phyloP scores from a whole-genome alignment of 2,888 invertebrate species.

The Drosophila neonasuta region DNA sequence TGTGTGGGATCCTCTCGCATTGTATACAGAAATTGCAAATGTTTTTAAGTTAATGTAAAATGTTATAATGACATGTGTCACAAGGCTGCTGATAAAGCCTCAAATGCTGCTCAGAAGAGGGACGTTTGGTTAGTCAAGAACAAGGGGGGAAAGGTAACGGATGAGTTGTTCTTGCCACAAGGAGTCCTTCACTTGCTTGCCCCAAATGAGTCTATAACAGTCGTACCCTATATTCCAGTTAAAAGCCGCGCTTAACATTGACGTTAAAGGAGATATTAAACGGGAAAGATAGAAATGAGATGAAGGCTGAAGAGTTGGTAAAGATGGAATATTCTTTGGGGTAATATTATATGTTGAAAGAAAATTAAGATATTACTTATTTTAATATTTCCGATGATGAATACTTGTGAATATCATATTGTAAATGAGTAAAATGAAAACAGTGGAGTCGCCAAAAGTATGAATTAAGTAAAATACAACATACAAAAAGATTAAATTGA shows the following conservation, averaged over 20 bases:
- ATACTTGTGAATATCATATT: too few species aligned
- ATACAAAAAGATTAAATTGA: too few species aligned
- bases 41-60: constrained; percentile 77
- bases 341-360: too few species aligned
- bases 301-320: background rate
- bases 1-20: constrained; percentile 36
- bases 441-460: background rate
- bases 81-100: constrained; percentile 43
- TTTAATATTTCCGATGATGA: too few species aligned
- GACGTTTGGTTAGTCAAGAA: background rate
- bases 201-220: constrained; percentile 31
- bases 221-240: background rate
- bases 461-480: background rate
- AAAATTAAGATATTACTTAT: too few species aligned
- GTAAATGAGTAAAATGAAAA: background rate
- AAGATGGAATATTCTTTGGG: background rate
- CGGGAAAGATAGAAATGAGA: background rate
- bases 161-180: constrained; percentile 12
- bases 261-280: background rate
- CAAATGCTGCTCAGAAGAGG: constrained; percentile 6
- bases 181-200: constrained; percentile 25
- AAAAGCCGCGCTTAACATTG: background rate
- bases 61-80: constrained; percentile 74
- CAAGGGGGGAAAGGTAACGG: background rate
- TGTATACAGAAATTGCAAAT: constrained; percentile 71